Evolutionary conservation across 53 echinoderm and acorn worm genomes (phyloP).

Genomic region (Paelopatides confundens): DNA sequence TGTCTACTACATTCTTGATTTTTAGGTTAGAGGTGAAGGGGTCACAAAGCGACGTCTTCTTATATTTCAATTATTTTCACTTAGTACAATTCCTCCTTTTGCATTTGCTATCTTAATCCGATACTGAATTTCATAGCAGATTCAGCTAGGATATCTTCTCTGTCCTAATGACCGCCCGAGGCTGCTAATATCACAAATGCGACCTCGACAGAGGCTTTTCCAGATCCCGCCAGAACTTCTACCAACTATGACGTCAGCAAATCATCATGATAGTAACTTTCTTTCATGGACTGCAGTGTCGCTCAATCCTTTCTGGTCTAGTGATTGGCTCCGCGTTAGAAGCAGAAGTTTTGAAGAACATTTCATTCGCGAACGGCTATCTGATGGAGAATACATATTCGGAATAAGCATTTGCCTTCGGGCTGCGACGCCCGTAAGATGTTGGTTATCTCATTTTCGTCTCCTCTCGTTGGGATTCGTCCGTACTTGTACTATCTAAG

Average conservation of each 20-base stretch:
- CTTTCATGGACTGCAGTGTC: constrained; percentile 8
- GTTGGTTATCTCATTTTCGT: too few relatives aligned
- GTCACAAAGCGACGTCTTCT: background rate
- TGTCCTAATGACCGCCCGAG: constrained; percentile 28
- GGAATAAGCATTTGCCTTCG: too few relatives aligned
- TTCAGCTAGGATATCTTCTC: background rate
- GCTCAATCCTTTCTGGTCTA: background rate
- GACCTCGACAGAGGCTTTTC: constrained; percentile 6
- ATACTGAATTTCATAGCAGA: background rate
- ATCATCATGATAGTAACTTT: constrained; percentile 3
- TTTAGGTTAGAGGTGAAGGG: too few relatives aligned
- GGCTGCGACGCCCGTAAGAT: too few relatives aligned
- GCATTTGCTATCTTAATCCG: background rate
- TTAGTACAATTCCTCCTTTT: background rate
- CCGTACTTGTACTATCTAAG: too few relatives aligned
- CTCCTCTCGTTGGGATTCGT: too few relatives aligned
- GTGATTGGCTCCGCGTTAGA: constrained; percentile 26
- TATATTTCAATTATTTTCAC: background rate
- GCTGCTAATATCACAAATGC: constrained; percentile 20
- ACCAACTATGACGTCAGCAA: constrained; percentile 17
- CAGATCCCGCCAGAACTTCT: constrained; percentile 5
- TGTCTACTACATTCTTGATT: too few relatives aligned
- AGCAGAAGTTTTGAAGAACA: too few relatives aligned
- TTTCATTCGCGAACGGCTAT: too few relatives aligned
- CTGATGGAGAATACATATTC: too few relatives aligned